Conservation (phyloP, 2,113 vertebrate species). For the Sphaerodactylus townsendi region DNA sequence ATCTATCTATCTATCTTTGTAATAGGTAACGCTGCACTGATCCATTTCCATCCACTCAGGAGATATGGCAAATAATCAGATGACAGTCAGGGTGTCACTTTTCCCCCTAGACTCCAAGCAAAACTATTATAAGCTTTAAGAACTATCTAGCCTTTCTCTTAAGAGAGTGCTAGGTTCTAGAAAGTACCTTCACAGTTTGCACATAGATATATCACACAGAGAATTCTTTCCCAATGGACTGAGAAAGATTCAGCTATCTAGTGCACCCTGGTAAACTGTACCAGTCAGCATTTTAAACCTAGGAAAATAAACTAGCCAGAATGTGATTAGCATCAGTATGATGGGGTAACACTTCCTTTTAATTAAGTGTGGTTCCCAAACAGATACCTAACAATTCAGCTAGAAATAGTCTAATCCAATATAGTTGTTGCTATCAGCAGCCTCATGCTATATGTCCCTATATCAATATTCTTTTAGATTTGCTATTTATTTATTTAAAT, state of each 20-base stretch:
- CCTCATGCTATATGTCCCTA: conserved; percentile 93
- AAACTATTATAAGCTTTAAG: too few relatives aligned
- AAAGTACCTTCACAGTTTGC: too few relatives aligned
- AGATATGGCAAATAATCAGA: too few relatives aligned
- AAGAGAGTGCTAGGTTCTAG: too few relatives aligned
- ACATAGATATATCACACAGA: too few relatives aligned
- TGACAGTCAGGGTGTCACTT: too few relatives aligned
- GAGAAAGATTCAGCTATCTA: conserved; percentile 74
- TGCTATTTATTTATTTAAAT: conserved; percentile 53
- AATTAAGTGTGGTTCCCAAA: conserved; percentile 92
- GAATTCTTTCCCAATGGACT: too few relatives aligned
- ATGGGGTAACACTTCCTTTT: conserved; percentile 95
- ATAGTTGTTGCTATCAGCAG: conserved; percentile 98
- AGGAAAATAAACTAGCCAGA: conserved; percentile 88
- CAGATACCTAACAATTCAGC: conserved; percentile 89
- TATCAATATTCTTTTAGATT: conserved; percentile 97
- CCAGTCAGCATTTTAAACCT: conserved; percentile 91
- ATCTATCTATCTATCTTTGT: too few relatives aligned
- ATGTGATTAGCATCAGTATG: conserved; percentile 93
- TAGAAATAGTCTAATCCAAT: conserved; percentile 96
- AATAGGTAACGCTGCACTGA: too few relatives aligned
- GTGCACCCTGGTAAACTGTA: conserved; percentile 90
- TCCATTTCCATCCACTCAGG: too few relatives aligned
- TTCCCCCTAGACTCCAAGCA: too few relatives aligned
- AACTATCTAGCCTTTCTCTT: too few relatives aligned